Base-by-base conservation (phyloP, 2,797 vertebrate genomes). In the Rousettus madagascariensis region DNA sequence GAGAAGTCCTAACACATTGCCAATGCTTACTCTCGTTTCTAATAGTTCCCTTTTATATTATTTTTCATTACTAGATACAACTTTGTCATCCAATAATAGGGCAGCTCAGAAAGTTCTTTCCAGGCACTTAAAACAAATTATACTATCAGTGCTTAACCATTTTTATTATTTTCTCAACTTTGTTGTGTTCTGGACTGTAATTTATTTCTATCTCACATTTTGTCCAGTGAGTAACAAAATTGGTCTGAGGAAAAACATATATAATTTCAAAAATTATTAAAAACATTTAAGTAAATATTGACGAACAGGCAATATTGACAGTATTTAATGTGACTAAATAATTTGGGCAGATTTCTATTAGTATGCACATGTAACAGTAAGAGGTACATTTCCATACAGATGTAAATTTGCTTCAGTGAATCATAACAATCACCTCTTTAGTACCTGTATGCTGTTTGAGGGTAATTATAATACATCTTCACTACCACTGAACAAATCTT, bases 381-480 rank as follows among this genome's bases (percentile, higher is more conserved):
- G 36, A 77, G 59, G 5, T 53, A 63, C 30, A 28, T 74, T 83
- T 78, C 46, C 24, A 63, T 46, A 22, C 1, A 68, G 36, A 68
- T 75, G 17, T 69, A 66, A 5, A 83, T 53, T 57, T 38, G 1
- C 49, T 65, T 71, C 33, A 75, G 30, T 95, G 86, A 86, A 36
- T 86, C 24, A 1, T 28, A 85, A 46, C 9, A 57, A 53, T 69
- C 17, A 30, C 6, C 2, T 86, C 5, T 53, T 41, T 33, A n/a
- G 30, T 85, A 46, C 43, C n/a, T 69, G 8, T 5, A 55, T 59
- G 28, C 30, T 59, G 33, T 65, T 78, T 90, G 75, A 77, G 13
- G 55, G 66, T 89, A 94, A 88, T 65, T 86, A 68, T 74, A 87
- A 78, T 49, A 94, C 51, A 75, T 55, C 66, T 10, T 72, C 19